Conservation (phyloP, 2,113 vertebrate species). For the Sorex fumeus region DNA sequence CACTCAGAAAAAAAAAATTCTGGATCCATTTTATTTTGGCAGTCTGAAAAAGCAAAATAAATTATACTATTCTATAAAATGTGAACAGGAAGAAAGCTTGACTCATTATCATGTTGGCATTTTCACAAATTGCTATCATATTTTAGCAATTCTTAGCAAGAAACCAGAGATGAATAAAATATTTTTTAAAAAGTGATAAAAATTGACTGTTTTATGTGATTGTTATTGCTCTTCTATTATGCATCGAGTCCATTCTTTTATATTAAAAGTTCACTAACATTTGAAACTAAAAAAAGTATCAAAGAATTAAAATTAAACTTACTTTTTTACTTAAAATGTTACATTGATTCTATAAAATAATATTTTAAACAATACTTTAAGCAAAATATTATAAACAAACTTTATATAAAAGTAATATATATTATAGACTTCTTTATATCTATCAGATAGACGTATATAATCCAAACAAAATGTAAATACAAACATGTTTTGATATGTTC, state of each 20-base stretch:
- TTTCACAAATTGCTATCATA: conserved; percentile 60
- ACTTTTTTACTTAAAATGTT: background rate
- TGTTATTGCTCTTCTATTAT: conserved; percentile 45
- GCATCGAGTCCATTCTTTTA: background rate
- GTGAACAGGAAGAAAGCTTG: conserved; percentile 41
- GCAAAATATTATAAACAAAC: no score
- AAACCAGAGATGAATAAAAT: conserved; percentile 32
- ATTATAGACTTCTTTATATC: background rate
- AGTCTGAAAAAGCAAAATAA: conserved; percentile 55
- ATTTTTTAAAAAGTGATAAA: background rate
- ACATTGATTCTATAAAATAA: background rate
- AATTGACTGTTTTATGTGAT: conserved; percentile 50
- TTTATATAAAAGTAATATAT: no score
- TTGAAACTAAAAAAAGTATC: conserved; percentile 44
- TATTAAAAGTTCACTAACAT: conserved; percentile 28
- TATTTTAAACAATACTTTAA: conserved; percentile 46
- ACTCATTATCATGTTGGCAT: conserved; percentile 61
- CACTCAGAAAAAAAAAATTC: conserved; percentile 26
- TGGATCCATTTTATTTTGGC: conserved; percentile 57
- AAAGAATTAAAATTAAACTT: background rate
- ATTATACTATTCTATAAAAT: conserved; percentile 55
- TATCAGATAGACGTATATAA: conserved; percentile 19
- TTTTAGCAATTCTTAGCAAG: conserved; percentile 39
- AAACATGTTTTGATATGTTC: background rate
- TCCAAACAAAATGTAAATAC: background rate